A percentile compares a stretch with the other conserved stretches of the same genome.
These are phyloP conservation scores for Falco rusticolus DNA, from an alignment of 2,797 vertebrate genomes.

Conservation along the genomic window DNA sequence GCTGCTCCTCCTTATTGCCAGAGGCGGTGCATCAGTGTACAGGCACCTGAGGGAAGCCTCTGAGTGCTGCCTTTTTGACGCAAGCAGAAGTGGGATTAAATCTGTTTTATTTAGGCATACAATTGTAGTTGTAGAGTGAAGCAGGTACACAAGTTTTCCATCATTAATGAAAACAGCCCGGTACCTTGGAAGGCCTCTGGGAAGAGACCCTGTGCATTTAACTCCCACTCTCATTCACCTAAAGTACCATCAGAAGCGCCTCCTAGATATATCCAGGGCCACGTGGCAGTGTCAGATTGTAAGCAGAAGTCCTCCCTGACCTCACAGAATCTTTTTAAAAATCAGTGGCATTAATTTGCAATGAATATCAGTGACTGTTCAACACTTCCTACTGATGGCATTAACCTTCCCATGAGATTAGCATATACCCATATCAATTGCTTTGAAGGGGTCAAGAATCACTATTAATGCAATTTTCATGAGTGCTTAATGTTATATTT, in stretches of 20 bases:
- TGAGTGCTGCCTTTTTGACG: not conserved
- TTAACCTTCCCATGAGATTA: not conserved
- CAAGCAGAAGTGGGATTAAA: not conserved
- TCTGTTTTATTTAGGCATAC: not conserved
- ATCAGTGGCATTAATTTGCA: not conserved
- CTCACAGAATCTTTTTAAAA: not conserved
- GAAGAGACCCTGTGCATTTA: not conserved
- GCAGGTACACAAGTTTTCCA: not conserved
- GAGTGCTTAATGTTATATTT: not conserved
- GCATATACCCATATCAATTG: not conserved
- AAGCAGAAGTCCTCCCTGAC: not conserved
- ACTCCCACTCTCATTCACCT: not conserved
- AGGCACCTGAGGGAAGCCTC: not conserved
- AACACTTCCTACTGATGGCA: not conserved
- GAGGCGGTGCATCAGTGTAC: not conserved
- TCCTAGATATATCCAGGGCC: not conserved
- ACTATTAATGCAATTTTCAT: not conserved
- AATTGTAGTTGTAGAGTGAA: not conserved
- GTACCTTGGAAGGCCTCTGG: not conserved
- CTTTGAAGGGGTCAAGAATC: not conserved
- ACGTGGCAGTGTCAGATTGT: not conserved
- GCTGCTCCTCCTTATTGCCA: not conserved
- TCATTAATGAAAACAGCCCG: not conserved
- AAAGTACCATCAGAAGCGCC: not conserved
- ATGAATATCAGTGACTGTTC: not conserved